Conservation (phyloP, 2,888 invertebrate genomes). For the Pammene aurita region DNA sequence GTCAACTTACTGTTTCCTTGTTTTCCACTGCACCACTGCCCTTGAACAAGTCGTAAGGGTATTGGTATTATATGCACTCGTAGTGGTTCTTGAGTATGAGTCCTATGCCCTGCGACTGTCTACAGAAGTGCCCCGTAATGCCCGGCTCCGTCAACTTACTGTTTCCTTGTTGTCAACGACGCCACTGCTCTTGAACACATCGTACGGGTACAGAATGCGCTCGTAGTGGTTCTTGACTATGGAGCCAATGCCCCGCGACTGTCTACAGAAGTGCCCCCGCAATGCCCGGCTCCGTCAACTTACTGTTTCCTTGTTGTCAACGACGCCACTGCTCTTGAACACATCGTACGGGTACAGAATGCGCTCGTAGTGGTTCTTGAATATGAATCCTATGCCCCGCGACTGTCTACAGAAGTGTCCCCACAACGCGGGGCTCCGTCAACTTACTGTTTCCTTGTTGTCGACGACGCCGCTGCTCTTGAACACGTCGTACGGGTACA, state of each 20-base stretch:
- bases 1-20: constrained; percentile 72
- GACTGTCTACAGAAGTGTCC: background rate
- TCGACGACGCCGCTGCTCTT: too few species aligned
- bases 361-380: constrained; percentile 97
- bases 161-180: constrained; percentile 76
- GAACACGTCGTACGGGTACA: constrained; percentile 98
- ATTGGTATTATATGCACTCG: constrained; percentile 94
- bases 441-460: too few species aligned
- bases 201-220: constrained; percentile 95
- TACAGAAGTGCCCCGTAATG: background rate
- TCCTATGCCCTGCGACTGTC: constrained; percentile 85
- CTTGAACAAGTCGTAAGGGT: constrained; percentile 96
- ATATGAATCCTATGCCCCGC: constrained; percentile 89
- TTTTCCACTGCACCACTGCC: constrained; percentile 85
- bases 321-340: constrained; percentile 90
- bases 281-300: too few species aligned
- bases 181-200: constrained; percentile 93
- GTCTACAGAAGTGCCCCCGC: background rate
- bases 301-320: constrained; percentile 72
- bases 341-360: constrained; percentile 97
- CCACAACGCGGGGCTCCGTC: too few species aligned
- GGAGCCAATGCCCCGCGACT: constrained; percentile 87
- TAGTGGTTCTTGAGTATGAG: constrained; percentile 96
- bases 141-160: constrained; percentile 80
- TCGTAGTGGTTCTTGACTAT: constrained; percentile 97